Evolutionary conservation across 1,140 invertebrate species (phyloP).

Genomic region (Cherax quadricarinatus): DNA sequence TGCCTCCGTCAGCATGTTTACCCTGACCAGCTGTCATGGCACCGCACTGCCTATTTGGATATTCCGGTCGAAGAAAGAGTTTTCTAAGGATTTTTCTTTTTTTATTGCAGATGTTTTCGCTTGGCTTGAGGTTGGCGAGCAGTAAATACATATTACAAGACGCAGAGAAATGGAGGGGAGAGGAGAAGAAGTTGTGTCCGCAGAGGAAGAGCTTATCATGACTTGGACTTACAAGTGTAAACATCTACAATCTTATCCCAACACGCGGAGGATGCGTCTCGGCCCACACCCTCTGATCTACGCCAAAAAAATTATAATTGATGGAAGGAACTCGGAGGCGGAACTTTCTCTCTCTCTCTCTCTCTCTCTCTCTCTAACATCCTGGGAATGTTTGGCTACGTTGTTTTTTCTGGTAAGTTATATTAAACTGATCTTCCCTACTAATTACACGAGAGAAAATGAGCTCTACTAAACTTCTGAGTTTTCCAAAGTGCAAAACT

Average conservation of each 20-base stretch:
- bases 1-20: conserved; percentile 23
- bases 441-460: no score
- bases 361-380: background rate
- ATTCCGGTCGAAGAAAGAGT: background rate
- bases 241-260: conserved; percentile 41
- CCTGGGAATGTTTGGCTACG: background rate
- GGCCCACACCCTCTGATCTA: background rate
- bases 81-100: no score
- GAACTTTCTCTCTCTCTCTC: conserved; percentile 11
- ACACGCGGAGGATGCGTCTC: conserved; percentile 27
- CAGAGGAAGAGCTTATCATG: background rate
- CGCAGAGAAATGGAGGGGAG: background rate
- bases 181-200: background rate
- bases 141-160: no score
- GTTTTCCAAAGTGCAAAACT: no score
- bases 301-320: conserved; percentile 32
- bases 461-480: background rate
- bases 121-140: no score
- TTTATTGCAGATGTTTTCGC: no score
- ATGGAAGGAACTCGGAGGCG: background rate
- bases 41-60: conserved; percentile 13
- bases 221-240: conserved; percentile 20
- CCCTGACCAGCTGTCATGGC: conserved; percentile 22
- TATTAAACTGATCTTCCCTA: no score
- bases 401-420: background rate